A percentile compares a stretch with the other conserved stretches of the same genome.
Evolutionary conservation across 2,797 vertebrate species (phyloP).

Genomic region (Hozukius guyotensis): DNA sequence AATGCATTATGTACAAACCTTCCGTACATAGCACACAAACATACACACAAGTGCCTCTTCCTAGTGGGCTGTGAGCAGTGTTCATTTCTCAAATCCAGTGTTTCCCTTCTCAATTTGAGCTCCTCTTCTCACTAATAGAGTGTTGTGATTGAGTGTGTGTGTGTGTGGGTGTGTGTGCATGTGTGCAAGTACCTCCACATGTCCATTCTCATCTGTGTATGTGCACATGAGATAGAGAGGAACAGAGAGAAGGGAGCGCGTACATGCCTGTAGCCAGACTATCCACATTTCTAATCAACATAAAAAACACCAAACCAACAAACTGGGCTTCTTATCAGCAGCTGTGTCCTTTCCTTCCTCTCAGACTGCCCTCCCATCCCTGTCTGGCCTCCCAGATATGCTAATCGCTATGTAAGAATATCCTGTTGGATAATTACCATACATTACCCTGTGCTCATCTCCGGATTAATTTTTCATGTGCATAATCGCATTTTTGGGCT

Average conservation of each 20-base stretch:
- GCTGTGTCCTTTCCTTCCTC: constrained; percentile 82
- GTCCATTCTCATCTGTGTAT: constrained; percentile 53
- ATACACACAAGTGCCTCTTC: neutral
- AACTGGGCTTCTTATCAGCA: constrained; percentile 79
- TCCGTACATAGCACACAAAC: neutral
- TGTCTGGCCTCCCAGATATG: constrained; percentile 95
- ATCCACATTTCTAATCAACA: constrained; percentile 74
- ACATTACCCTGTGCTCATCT: constrained; percentile 93
- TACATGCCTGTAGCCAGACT: constrained; percentile 70
- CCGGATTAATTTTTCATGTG: constrained; percentile 96
- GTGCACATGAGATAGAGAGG: constrained; percentile 44
- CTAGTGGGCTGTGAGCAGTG: neutral
- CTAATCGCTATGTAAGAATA: constrained; percentile 94
- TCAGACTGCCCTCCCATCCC: constrained; percentile 80
- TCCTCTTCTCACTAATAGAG: neutral
- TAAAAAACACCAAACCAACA: constrained; percentile 63
- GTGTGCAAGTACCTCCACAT: constrained; percentile 1
- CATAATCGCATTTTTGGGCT: constrained; percentile 94
- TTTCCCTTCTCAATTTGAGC: constrained; percentile 20
- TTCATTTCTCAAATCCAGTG: constrained; percentile 11
- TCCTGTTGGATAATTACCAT: constrained; percentile 97
- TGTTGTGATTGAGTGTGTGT: neutral
- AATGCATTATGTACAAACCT: neutral
- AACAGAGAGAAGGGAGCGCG: constrained; percentile 32
- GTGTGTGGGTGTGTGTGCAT: constrained; percentile 22